Evolutionary conservation across 2,113 vertebrate species (phyloP), one percentile per base, ranked within the genome.

Genomic region (Thalassarche chlororhynchos): DNA sequence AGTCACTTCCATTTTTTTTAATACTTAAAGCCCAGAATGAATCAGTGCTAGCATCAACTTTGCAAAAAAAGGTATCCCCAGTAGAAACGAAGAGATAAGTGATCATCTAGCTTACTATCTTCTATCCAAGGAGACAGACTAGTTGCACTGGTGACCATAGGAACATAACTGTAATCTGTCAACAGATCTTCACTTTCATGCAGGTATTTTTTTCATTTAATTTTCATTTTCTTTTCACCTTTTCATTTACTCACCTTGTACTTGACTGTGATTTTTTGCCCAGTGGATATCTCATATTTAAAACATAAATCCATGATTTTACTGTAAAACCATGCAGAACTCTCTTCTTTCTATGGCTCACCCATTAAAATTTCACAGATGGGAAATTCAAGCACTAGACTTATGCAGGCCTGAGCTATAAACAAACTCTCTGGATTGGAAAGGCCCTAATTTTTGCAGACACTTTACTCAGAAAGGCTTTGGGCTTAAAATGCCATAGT

Each of bases 281-380:
- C 68, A 49, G 51, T 17, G 55, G 60, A 46, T 80, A 70, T 65
- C 71, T 96, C 68, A 89, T 95, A 81, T 68, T 89, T 92, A 84
- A 92, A 94, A 77, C 42, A 81, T 89, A 91, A 87, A 71, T 78
- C 28, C 1, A 0, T 70, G 25, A 58, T 46, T 86, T 92, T 62
- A 38, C 62, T 77, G 38, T 31, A 86, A 91, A 90, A 64, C 46
- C 54, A 47, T 58, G 58, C 62, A 62, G 57, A 85, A 80, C 29
- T 66, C 19, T 55, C 31, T 72, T 76, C 23, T 86, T 81, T 91
- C 72, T 84, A 38, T 6, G 17, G 29, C 18, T 81, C 9, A 25
- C 79, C 75, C 76, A 92, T 93, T 91, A 95, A 93, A 94, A 94
- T 93, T 70, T 92, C 86, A 95, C 83, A 93, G 72, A 95, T 88